A percentile compares a stretch with the other conserved stretches of the same genome.
phyloP scores from a whole-genome alignment of 1,140 invertebrate genomes.

The Lutraria rhynchaena region DNA sequence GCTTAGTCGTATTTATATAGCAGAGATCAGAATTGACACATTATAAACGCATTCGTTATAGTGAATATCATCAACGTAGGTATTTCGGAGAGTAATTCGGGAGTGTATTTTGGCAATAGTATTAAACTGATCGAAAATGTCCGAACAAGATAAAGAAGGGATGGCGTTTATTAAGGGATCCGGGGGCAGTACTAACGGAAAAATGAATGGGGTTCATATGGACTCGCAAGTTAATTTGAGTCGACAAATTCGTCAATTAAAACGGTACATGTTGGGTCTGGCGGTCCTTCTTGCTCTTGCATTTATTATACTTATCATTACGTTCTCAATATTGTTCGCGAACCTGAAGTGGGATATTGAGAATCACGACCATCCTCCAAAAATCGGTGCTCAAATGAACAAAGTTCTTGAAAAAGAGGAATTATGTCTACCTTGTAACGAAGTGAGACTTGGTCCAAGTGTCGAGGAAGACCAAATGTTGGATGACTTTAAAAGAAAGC shows the following conservation, averaged over 20 bases:
- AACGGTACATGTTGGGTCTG: slow-evolving; percentile 33
- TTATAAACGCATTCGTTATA: too few relatives aligned
- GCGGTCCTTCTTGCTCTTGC: slow-evolving; percentile 19
- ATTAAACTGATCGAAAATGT: slow-evolving; percentile 1
- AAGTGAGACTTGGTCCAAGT: slow-evolving; percentile 59
- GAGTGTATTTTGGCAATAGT: too few relatives aligned
- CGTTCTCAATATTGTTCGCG: slow-evolving; percentile 52
- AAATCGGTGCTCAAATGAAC: slow-evolving; percentile 60
- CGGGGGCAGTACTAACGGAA: slow-evolving; percentile 2
- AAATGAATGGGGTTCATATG: slow-evolving; percentile 2
- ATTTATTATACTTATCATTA: slow-evolving; percentile 53
- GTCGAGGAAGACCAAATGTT: slow-evolving; percentile 60
- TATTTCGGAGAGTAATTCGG: too few relatives aligned
- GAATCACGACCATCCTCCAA: slow-evolving; percentile 58
- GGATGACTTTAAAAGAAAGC: slow-evolving; percentile 57
- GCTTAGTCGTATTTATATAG: too few relatives aligned
- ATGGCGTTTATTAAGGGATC: slow-evolving; percentile 14
- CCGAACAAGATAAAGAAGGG: slow-evolving; percentile 13
- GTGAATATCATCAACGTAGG: too few relatives aligned
- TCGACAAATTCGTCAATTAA: slow-evolving; percentile 33
- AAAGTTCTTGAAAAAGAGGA: slow-evolving; percentile 62
- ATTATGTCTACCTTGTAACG: slow-evolving; percentile 57
- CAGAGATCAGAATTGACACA: too few relatives aligned
- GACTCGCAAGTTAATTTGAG: slow-evolving; percentile 15
- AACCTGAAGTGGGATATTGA: slow-evolving; percentile 56